Evolutionary conservation across 1,140 invertebrate species (phyloP).

Genomic region (Drosophila simulans): DNA sequence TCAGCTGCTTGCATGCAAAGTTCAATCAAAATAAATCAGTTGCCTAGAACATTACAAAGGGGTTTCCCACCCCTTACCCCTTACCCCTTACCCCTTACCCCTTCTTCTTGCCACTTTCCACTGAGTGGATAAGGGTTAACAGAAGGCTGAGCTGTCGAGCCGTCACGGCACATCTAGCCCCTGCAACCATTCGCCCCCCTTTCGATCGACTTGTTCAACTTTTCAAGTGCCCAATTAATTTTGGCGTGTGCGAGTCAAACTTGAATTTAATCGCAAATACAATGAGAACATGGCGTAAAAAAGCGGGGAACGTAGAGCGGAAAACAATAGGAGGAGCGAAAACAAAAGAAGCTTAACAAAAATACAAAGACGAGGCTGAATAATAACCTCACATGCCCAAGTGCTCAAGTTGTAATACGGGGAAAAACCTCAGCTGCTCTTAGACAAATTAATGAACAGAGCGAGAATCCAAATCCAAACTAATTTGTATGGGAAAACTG

Average conservation of each 20-base stretch:
- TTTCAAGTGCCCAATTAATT: constrained; percentile 64
- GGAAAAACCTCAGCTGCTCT: constrained; percentile 10
- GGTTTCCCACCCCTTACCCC: neutral
- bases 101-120: neutral
- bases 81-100: no score
- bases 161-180: constrained; percentile 39
- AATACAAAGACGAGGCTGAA: constrained; percentile 20
- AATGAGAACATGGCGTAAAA: constrained; percentile 28
- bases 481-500: constrained; percentile 2
- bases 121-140: constrained; percentile 46
- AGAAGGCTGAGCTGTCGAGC: constrained; percentile 45
- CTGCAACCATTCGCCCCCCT: neutral
- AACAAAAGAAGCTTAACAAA: constrained; percentile 20
- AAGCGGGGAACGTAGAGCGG: no score
- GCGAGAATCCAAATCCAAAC: constrained; percentile 1
- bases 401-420: neutral
- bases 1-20: constrained; percentile 72
- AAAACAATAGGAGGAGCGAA: constrained; percentile 11
- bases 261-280: constrained; percentile 55
- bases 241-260: constrained; percentile 62
- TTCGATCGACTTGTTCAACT: constrained; percentile 36
- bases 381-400: constrained; percentile 15
- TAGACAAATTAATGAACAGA: constrained; percentile 17
- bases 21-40: constrained; percentile 82
- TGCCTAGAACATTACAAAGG: constrained; percentile 64